A percentile compares a stretch with the other conserved stretches of the same genome.
phyloP scores from a whole-genome alignment of 2,113 vertebrate genomes.

The Centropristis striata region DNA sequence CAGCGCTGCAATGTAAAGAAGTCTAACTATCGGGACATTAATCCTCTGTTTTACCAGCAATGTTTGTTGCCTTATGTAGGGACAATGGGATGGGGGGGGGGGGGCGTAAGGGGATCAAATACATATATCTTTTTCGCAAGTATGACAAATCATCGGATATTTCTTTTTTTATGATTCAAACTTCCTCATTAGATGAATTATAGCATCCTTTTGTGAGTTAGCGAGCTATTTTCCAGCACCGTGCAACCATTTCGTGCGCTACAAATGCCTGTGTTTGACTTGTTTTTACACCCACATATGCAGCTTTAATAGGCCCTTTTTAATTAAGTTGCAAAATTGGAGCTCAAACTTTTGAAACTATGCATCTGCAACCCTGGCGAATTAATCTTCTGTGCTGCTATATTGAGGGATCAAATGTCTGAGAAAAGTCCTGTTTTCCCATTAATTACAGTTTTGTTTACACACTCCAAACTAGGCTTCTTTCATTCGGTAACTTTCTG shows the following conservation, averaged over 20 bases:
- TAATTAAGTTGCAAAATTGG: constrained; percentile 70
- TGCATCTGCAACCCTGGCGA: constrained; percentile 42
- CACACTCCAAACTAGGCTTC: constrained; percentile 25
- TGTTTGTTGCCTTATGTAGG: no score
- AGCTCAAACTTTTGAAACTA: constrained; percentile 56
- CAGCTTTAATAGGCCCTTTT: constrained; percentile 55
- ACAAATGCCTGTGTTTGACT: constrained; percentile 38
- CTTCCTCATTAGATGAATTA: neutral
- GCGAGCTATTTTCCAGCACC: neutral
- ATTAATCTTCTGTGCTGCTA: constrained; percentile 61
- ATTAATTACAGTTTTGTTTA: constrained; percentile 77
- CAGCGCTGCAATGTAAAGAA: no score
- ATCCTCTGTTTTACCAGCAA: no score
- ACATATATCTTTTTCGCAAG: no score
- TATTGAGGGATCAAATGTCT: constrained; percentile 63
- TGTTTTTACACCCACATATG: constrained; percentile 47
- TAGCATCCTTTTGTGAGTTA: neutral
- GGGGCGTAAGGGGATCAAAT: no score
- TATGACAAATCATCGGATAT: no score
- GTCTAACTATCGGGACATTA: no score
- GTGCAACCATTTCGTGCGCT: constrained; percentile 8
- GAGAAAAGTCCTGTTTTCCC: constrained; percentile 52
- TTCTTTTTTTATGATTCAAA: neutral
- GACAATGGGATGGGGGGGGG: no score
- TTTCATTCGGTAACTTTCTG: constrained; percentile 36